Evolutionary conservation across 35 echinoderm and acorn worm genomes (phyloP).

Genomic region (Nesometra sesokonis): DNA sequence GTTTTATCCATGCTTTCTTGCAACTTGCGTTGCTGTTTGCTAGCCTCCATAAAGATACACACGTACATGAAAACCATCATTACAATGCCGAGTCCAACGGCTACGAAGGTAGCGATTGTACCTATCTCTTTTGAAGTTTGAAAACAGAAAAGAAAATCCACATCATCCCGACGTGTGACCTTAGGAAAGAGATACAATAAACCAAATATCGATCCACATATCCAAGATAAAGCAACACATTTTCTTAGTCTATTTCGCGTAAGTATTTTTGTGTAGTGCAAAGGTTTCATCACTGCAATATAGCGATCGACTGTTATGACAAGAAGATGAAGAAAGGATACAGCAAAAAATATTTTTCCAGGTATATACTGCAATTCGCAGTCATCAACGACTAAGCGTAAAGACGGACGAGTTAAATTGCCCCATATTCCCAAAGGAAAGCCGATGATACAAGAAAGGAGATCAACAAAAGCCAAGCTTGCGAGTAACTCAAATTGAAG

Average conservation of each 20-base stretch:
- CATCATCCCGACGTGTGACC: not conserved
- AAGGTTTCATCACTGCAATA: not conserved
- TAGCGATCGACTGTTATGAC: not conserved
- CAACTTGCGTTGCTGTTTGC: not conserved
- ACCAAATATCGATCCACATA: not conserved
- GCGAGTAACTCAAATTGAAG: not conserved
- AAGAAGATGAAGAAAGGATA: not conserved
- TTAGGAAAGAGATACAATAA: not conserved
- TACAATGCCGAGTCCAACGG: not conserved
- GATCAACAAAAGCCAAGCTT: not conserved
- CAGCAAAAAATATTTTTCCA: not conserved
- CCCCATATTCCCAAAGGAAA: not conserved
- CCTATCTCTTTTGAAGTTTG: not conserved
- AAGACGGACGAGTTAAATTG: not conserved
- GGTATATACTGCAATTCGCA: not conserved
- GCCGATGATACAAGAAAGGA: not conserved
- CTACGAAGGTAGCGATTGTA: not conserved
- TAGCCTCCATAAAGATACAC: not conserved
- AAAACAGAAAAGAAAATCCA: not conserved
- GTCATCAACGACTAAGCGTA: not conserved
- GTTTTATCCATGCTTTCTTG: not conserved
- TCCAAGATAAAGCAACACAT: not conserved
- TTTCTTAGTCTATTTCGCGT: not conserved
- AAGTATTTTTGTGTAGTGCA: not conserved
- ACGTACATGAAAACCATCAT: not conserved